phyloP scores from a whole-genome alignment of 2,888 invertebrate genomes.

The Dryadula phaetusa region DNA sequence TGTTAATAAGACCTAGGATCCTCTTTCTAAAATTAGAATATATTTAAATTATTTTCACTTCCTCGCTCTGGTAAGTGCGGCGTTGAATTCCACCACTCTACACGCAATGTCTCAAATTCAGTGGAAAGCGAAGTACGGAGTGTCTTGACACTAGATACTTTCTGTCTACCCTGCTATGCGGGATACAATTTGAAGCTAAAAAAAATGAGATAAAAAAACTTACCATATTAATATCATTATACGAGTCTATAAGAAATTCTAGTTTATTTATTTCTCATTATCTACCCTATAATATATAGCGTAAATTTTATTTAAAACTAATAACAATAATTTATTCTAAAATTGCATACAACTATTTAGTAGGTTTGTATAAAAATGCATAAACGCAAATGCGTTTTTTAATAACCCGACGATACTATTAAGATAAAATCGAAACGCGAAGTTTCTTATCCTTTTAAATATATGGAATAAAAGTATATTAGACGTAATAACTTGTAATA shows the following conservation, averaged over 20 bases:
- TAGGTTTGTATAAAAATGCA: constrained; percentile 26
- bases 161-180: too few species aligned
- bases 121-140: too few species aligned
- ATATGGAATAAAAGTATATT: constrained; percentile 8
- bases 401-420: constrained; percentile 29
- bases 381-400: constrained; percentile 25
- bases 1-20: too few species aligned
- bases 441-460: constrained; percentile 22
- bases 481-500: background rate
- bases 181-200: too few species aligned
- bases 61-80: too few species aligned
- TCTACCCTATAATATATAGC: background rate
- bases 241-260: background rate
- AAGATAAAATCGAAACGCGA: constrained; percentile 15
- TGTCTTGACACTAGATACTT: too few species aligned
- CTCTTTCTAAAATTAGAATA: too few species aligned
- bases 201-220: too few species aligned
- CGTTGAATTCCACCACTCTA: too few species aligned
- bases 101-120: too few species aligned
- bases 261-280: background rate
- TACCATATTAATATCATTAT: background rate
- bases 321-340: constrained; percentile 5
- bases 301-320: constrained; percentile 1
- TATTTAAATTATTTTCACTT: too few species aligned
- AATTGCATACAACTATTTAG: constrained; percentile 3